Conservation (phyloP, 2,888 invertebrate species). For the Yponomeuta plumbellus region DNA sequence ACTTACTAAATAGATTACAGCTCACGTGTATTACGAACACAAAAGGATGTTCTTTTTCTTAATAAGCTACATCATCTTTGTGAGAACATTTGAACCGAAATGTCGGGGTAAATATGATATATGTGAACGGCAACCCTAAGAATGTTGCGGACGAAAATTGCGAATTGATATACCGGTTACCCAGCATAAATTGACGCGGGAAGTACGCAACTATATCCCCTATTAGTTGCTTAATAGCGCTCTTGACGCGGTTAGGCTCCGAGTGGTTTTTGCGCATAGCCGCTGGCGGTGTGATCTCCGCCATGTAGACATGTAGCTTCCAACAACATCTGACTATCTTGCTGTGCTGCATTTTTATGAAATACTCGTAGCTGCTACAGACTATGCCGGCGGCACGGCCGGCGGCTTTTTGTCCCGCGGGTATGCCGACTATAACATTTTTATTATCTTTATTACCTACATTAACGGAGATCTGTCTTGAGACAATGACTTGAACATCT, state of each 20-base stretch:
- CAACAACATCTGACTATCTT: not conserved
- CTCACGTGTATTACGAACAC: conserved; percentile 13
- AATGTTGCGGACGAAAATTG: conserved; percentile 33
- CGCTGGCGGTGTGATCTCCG: not conserved
- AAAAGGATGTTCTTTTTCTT: conserved; percentile 27
- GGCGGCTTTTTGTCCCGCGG: too few relatives aligned
- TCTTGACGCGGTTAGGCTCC: not conserved
- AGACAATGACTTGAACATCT: too few relatives aligned
- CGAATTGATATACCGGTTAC: conserved; percentile 49
- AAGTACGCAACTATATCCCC: not conserved
- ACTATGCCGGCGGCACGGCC: too few relatives aligned
- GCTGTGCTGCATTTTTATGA: not conserved
- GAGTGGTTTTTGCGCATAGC: not conserved
- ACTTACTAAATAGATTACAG: not conserved
- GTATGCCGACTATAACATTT: too few relatives aligned
- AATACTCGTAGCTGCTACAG: too few relatives aligned
- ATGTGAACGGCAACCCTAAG: conserved; percentile 27
- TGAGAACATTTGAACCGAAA: conserved; percentile 46
- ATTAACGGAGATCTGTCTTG: too few relatives aligned
- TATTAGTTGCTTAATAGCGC: not conserved
- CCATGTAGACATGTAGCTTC: conserved; percentile 2
- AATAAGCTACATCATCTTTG: conserved; percentile 36
- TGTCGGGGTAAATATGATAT: conserved; percentile 52
- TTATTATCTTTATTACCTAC: too few relatives aligned
- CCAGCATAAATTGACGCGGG: not conserved